Evolutionary conservation across 2,113 vertebrate species (phyloP).

Genomic region (Urocynchramus pylzowi): DNA sequence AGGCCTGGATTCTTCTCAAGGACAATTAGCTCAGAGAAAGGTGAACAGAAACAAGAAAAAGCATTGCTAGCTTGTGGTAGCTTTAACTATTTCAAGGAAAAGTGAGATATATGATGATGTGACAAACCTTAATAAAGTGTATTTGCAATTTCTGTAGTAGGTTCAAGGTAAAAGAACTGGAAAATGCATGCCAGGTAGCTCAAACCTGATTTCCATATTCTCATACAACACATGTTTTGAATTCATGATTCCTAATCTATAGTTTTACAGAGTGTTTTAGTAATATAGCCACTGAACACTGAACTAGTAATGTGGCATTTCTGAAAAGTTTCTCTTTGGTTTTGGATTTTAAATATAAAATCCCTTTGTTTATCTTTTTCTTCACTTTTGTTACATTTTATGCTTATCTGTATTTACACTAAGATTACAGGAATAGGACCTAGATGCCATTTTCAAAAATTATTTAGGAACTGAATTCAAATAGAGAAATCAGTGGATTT

Average conservation of each 20-base stretch:
- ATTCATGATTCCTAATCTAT: not conserved
- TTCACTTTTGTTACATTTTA: not conserved
- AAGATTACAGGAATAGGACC: not conserved
- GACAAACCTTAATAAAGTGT: not conserved
- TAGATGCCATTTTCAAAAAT: not conserved
- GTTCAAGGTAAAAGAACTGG: not conserved
- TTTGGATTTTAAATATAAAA: not conserved
- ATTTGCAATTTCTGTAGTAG: not conserved
- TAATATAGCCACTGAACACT: not conserved
- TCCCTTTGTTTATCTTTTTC: not conserved
- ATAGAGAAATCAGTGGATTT: not conserved
- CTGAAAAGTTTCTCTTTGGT: not conserved
- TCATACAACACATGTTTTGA: not conserved
- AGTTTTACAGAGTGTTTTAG: not conserved
- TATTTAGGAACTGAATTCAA: not conserved
- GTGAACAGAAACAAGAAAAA: not conserved
- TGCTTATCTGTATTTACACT: not conserved
- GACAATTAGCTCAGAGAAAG: not conserved
- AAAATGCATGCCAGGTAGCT: not conserved
- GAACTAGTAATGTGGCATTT: not conserved
- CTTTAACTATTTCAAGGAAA: not conserved
- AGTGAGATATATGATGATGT: not conserved
- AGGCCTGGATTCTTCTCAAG: not conserved
- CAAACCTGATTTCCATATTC: not conserved
- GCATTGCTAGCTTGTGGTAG: accelerated